Base-by-base conservation (phyloP, 2,888 invertebrate genomes). In the Alviniconcha strummeri region DNA sequence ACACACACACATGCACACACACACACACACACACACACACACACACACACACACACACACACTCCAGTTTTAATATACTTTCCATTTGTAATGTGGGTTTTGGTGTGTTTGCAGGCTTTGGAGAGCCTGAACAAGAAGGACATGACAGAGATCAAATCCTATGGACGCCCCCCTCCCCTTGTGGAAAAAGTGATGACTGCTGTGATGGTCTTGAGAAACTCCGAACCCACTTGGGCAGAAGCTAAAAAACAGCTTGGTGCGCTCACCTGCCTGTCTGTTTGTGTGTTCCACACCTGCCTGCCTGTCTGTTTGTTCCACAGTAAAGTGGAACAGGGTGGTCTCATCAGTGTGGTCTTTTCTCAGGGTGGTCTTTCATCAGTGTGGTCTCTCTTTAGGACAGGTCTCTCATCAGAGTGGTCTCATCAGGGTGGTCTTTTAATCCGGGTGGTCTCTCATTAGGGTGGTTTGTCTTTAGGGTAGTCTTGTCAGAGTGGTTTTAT, bases 161-260 rank as follows among this genome's bases (percentile, higher is more conserved):
- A 98, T 93, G 96, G 96, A 0, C 96, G 96, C 85, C 98, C 98
- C 0, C 98, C 98, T 3, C 95, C 95, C 83, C 96, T 97, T 93
- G 97, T 98, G 0, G 97, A 97, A 94, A 97, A 97, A 95, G 94
- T 94, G 52, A 95, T 98, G 96, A 97, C 98, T 93, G 97, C 97
- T 17, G 97, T 98, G 0, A 96, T 97, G 95, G 97, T 97, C 90
- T 93, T 98, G 54, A 95, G 95, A 91, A 94, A 96, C 94, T 95
- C 96, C 84, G 97, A 97, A 86, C 97, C 97, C 1, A 96, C 96
- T 0, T 98, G 98, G 98, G 95, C 96, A 0, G 97, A 97, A 94
- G 96, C 98, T 0, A 98, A 98, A 92, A 95, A 96, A 60, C 96
- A 97, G 89, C 95, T 98, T 36, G 97, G 97, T 86, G 84, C 84